Percentiles rank a stretch among this genome's conserved stretches.
Conservation (phyloP, 2,113 vertebrate species). For the Phylloscopus trochilus region DNA sequence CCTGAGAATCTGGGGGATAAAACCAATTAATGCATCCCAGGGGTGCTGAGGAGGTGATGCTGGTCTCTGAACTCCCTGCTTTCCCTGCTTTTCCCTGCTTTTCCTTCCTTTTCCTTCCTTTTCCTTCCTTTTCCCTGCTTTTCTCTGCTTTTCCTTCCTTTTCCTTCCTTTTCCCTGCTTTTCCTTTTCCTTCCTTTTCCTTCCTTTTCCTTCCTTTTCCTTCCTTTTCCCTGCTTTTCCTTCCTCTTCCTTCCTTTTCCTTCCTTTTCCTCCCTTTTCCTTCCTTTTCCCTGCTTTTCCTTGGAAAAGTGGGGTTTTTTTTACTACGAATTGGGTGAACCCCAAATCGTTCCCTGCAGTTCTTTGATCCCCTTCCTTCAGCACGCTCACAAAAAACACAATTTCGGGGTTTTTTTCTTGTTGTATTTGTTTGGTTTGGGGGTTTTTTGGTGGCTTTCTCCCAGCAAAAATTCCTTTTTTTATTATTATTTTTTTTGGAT, state of each 20-base stretch:
- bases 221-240: not conserved
- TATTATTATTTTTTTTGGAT: too few relatives aligned
- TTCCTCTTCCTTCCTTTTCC: not conserved
- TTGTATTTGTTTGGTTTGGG: not conserved
- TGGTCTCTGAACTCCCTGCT: not conserved
- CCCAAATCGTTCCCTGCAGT: not conserved
- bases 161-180: not conserved
- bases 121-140: not conserved
- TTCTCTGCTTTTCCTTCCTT: rapidly evolving
- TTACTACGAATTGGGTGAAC: not conserved
- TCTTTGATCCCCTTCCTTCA: not conserved
- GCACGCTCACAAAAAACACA: rapidly evolving
- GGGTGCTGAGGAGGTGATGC: not conserved
- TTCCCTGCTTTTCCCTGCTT: not conserved
- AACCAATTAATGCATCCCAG: not conserved
- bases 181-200: not conserved
- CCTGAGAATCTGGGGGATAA: not conserved
- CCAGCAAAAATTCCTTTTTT: too few relatives aligned
- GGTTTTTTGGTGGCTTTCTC: too few relatives aligned
- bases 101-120: not conserved
- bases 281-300: not conserved
- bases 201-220: not conserved
- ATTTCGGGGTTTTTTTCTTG: not conserved
- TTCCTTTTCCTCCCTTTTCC: not conserved
- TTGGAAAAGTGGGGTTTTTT: not conserved